Evolutionary conservation across 2,113 vertebrate species (phyloP), one percentile per base, ranked within the genome.

Genomic region (Amblyornis subalaris): DNA sequence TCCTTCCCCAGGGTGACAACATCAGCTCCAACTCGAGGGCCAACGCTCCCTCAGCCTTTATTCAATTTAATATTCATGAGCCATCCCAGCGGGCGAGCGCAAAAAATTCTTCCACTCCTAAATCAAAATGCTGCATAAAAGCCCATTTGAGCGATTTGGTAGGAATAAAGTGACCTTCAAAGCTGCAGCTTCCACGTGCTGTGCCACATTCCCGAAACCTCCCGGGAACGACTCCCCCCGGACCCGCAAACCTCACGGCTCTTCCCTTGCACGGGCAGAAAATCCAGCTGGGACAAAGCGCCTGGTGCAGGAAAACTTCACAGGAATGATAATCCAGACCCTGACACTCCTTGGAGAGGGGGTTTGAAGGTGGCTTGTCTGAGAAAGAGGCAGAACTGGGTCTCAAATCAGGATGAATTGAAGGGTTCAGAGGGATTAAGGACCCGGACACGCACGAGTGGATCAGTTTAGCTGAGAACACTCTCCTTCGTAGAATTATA

Each of bases 41-140:
- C 21, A 3, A 10, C 74, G 87, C 61, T 91, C 54, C 73, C 33
- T 90, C 88, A 53, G 54, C 79, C 77, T 88, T 76, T 40, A 75
- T 71, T 62, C 35, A 54, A 80, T 89, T 97, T 94, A 88, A 96
- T 96, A 96, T 97, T 97, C 96, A 96, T 95, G 87, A 97, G 57
- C 20, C 8, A 84, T 95, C 92, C 87, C 93, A 89, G 89, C 90
- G 94, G 89, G 74, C 81, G 73, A 97, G 73, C 94, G 96, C 47
- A 94, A 97, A 96, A 96, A 89, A 38, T 38, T 89, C 90, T 96
- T 83, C 91, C 7, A 26, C 64, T 97, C 94, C 82, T 90, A 94
- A 96, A 97, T 95, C 93, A 83, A 94, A 96, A 88, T 62, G 60
- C 88, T 95, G 90, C 69, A 78, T 55, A 73, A 94, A 97, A 94